Percentiles rank a stretch among this genome's conserved stretches.
These are phyloP conservation scores for Aleiodes sp. DNA, from an alignment of 1,140 invertebrate species.

Conservation along the genomic window DNA sequence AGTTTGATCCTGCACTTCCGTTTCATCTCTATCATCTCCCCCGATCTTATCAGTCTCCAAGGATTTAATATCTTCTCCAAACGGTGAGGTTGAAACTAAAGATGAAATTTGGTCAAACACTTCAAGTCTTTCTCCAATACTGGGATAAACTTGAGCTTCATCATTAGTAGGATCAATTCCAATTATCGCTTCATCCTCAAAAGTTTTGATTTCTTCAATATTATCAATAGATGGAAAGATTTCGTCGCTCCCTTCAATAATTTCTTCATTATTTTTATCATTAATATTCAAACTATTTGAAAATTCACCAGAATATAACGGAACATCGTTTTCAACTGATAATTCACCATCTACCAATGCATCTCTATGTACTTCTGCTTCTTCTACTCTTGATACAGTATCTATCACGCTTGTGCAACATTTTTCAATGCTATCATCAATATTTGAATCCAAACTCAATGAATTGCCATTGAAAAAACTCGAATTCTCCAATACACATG, in stretches of 20 bases:
- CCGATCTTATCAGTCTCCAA: too few species aligned
- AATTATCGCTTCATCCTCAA: background rate
- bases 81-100: too few species aligned
- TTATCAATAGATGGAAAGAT: background rate
- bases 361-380: background rate
- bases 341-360: background rate
- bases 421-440: background rate
- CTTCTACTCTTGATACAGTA: background rate
- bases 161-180: too few species aligned
- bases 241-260: background rate
- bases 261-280: background rate
- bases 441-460: background rate
- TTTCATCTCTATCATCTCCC: too few species aligned
- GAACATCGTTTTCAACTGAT: background rate
- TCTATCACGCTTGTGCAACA: conserved; percentile 2
- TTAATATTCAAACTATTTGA: background rate
- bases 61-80: too few species aligned
- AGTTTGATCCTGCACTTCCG: too few species aligned
- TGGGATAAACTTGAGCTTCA: too few species aligned
- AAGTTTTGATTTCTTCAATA: conserved; percentile 11
- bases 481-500: background rate
- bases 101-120: too few species aligned
- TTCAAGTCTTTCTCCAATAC: too few species aligned
- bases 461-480: too few species aligned
- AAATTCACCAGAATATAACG: background rate